Evolutionary conservation across 2,888 invertebrate species (phyloP).

Genomic region (Erebia ligea): DNA sequence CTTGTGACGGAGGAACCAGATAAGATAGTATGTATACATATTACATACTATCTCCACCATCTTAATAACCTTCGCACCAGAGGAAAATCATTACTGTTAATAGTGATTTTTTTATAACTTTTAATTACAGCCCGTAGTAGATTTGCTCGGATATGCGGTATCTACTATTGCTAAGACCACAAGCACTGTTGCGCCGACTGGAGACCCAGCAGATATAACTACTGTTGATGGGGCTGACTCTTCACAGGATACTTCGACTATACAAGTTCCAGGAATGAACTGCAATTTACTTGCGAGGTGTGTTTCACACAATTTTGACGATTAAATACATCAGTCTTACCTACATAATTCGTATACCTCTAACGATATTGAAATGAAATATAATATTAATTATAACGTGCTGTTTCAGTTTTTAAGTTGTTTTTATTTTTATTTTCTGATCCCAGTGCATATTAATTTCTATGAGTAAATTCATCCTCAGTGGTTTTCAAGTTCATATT

Average conservation of each 20-base stretch:
- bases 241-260: neutral
- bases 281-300: slow-evolving; percentile 10
- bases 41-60: too few relatives aligned
- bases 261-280: neutral
- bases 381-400: neutral
- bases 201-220: neutral
- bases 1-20: too few relatives aligned
- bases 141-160: neutral
- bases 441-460: too few relatives aligned
- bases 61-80: too few relatives aligned
- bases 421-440: too few relatives aligned
- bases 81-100: too few relatives aligned
- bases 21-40: too few relatives aligned
- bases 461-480: too few relatives aligned
- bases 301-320: slow-evolving; percentile 2
- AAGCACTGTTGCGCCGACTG: neutral
- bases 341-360: neutral
- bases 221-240: too few relatives aligned
- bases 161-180: neutral
- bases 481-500: too few relatives aligned
- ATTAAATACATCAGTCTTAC: neutral
- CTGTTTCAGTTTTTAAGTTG: neutral
- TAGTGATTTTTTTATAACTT: too few relatives aligned
- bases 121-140: neutral
- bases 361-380: neutral